phyloP scores from a whole-genome alignment of 1,140 invertebrate species.

The Steinernema khuongi region DNA sequence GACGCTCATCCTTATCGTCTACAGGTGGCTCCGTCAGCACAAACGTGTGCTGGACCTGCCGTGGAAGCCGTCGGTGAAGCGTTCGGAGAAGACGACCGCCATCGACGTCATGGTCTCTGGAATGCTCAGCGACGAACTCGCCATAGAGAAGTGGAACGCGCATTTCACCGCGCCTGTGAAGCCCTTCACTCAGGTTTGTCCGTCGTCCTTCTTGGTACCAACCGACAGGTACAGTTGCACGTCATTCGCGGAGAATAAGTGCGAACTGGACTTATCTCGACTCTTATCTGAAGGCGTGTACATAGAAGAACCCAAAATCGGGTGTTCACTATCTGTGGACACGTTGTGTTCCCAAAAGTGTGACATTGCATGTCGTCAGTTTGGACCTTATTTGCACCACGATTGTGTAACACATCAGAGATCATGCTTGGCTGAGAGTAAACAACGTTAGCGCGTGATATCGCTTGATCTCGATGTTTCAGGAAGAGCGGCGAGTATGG shows the following conservation, averaged over 20 bases:
- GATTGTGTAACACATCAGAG: too few species aligned
- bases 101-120: conserved; percentile 91
- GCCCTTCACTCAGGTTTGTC: conserved; percentile 43
- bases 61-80: conserved; percentile 80
- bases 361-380: background rate
- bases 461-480: too few species aligned
- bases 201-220: too few species aligned
- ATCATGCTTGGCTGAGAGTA: too few species aligned
- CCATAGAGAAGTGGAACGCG: conserved; percentile 49
- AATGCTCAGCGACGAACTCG: conserved; percentile 69
- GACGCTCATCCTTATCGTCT: conserved; percentile 16
- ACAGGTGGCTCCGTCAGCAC: conserved; percentile 85
- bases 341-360: background rate
- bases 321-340: conserved; percentile 10
- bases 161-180: conserved; percentile 52
- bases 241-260: too few species aligned
- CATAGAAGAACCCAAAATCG: too few species aligned
- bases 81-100: conserved; percentile 87
- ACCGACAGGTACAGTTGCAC: too few species aligned
- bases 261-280: background rate
- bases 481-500: conserved; percentile 73
- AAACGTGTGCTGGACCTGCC: conserved; percentile 78
- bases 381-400: background rate
- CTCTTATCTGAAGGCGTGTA: background rate
- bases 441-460: too few species aligned